Evolutionary conservation across 1,140 invertebrate genomes (phyloP).

Genomic region (Metopolophium dirhodum): DNA sequence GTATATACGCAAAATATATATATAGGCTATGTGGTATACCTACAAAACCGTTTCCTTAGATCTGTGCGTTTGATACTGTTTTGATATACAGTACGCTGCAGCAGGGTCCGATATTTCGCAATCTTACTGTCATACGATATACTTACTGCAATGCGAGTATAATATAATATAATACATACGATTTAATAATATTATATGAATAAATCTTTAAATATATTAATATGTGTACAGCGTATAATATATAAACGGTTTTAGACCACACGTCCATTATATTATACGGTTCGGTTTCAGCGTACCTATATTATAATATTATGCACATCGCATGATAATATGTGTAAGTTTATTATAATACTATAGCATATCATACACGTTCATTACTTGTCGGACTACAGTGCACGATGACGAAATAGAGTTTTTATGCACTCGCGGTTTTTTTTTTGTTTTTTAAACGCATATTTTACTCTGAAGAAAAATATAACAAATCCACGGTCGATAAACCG

Average conservation of each 20-base stretch:
- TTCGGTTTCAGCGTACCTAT: background rate
- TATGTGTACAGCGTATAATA: background rate
- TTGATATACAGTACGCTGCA: background rate
- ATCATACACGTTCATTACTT: too few species aligned
- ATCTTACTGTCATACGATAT: conserved; percentile 18
- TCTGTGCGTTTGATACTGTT: background rate
- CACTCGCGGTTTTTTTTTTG: background rate
- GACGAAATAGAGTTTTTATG: background rate
- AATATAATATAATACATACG: background rate
- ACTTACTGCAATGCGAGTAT: background rate
- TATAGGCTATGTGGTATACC: background rate
- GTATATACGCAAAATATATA: background rate
- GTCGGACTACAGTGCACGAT: too few species aligned
- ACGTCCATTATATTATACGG: background rate
- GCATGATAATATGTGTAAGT: background rate
- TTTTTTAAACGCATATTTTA: too few species aligned
- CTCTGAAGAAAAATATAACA: background rate
- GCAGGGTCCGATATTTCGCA: background rate
- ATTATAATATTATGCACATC: background rate
- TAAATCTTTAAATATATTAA: background rate
- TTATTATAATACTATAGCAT: background rate
- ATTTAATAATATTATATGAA: background rate
- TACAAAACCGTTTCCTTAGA: conserved; percentile 25
- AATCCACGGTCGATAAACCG: background rate
- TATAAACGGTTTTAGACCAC: background rate